Base-by-base conservation (phyloP, 1,140 invertebrate genomes). In the Ridgeia piscesae region DNA sequence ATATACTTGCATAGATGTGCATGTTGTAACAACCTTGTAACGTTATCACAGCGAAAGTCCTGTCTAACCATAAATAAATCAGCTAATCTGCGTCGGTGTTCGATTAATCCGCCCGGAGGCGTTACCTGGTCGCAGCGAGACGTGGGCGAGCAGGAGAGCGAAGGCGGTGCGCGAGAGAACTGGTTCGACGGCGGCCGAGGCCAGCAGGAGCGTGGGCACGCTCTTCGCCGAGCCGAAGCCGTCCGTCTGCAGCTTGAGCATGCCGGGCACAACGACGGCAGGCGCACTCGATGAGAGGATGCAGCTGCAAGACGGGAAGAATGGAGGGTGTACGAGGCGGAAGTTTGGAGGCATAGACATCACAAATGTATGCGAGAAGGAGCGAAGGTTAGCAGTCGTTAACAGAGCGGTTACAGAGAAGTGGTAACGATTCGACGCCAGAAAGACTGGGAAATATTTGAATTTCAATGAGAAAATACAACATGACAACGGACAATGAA, bases 221-320 rank as follows among this genome's bases (percentile, higher is more conserved):
- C 99, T 99, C 96, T 99, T 99, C 48, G 98, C 97, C 8, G 98
- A 97, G 0, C 99, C 99, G 94, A 98, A 98, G 8, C 98, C 98
- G 94, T 98, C 97, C 92, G 97, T 97, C 27, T 98, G 97, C 14
- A 99, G 96, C 88, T 97, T 96, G 94, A 99, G 97, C 89, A 99
- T 96, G 93, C 98, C 98, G 0, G 99, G 98, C 31, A 99, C 99
- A 2, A 99, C 98, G 8, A 99, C 98, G 21, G 99, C 99, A 0
- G 99, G 98, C 0, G 98, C 99, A 8, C 99, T 98, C 0, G 99
- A 98, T 1, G 98, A 98, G 58, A 99, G 96, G 50, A 99, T 97
- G 93, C 98, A 97, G 31, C 97, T 97, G 93, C 33, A 93, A 58
- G 42, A 50, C 27, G 27, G 58, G 27, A 77, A 31, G 58, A 77